Base-by-base conservation (phyloP, 2,113 vertebrate genomes). In the Cynopterus brachyotis region DNA sequence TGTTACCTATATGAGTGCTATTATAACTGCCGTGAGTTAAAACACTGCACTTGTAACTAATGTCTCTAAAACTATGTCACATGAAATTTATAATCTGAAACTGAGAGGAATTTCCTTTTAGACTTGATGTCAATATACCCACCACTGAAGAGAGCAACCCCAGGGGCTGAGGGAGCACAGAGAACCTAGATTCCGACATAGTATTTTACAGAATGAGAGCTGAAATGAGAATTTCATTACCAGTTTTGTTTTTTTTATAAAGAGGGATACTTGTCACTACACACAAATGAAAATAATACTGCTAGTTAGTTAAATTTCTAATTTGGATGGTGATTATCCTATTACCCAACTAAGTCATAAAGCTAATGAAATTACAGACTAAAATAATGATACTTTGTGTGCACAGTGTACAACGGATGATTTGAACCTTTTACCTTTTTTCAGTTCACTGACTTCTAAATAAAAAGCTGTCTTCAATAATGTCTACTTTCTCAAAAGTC, bases 201-300 rank as follows among this genome's bases (percentile, higher is more conserved):
- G 30, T 50, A 35, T 94, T 92, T 94, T 70, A 73, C 69, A 91
- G 45, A 90, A 78, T 47, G 32, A 78, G 13, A 85, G 26, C 45
- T 50, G 4, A 96, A 96, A 59, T 92, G 69, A 89, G 75, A 82
- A 62, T 95, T 95, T 89, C 22, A 82, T 50, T 93, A 47, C 35
- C 20, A 57, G 37, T 26, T 86, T 70, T 73, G 16, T 60, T 28
- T 4, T 19, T 80, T 66, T 57, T 55, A 72, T 88, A 26, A 28
- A 35, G 8, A 35, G 2, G 7, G 3, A 9, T 73, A 42, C 22
- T 89, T 96, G 37, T 57, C 67, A 50, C 40, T 93, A 35, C 6
- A 94, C 8, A 67, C 22, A 75, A 83, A n/a, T 87, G 59, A 92
- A 91, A 85, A 81, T 92, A 64, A 72, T 94, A 57, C 35, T 45